These are phyloP conservation scores for Acanthiza pusilla DNA, from an alignment of 2,797 vertebrate genomes.

Conservation along the genomic window DNA sequence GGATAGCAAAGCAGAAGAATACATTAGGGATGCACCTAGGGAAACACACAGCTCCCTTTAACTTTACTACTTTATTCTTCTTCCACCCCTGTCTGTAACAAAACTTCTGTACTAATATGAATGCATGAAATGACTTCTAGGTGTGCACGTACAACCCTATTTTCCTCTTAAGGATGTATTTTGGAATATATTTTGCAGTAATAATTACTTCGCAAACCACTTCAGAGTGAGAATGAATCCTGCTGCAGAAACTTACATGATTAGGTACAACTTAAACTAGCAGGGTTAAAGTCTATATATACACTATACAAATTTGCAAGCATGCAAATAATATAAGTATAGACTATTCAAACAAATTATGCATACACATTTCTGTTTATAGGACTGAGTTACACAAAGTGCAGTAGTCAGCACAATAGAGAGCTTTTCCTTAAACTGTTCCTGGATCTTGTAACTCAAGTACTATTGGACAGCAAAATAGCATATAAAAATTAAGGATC, in stretches of 20 bases:
- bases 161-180: not conserved
- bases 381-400: not conserved
- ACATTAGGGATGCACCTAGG: not conserved
- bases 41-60: not conserved
- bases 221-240: not conserved
- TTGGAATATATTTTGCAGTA: not conserved
- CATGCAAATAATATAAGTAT: not conserved
- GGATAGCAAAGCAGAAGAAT: not conserved
- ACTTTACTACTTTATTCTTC: not conserved
- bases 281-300: not conserved
- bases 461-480: not conserved
- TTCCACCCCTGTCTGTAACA: not conserved
- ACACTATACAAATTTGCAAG: not conserved
- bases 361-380: not conserved
- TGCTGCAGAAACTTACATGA: not conserved
- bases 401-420: not conserved
- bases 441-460: not conserved
- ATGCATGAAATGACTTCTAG: not conserved
- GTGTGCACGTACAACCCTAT: fast-evolving
- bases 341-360: not conserved
- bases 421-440: not conserved
- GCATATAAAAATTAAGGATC: not conserved
- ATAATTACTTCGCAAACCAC: not conserved
- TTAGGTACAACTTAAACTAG: not conserved
- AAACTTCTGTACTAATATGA: not conserved